Base-by-base conservation (phyloP, 2,797 vertebrate genomes). In the Acanthurus leucopareius region DNA sequence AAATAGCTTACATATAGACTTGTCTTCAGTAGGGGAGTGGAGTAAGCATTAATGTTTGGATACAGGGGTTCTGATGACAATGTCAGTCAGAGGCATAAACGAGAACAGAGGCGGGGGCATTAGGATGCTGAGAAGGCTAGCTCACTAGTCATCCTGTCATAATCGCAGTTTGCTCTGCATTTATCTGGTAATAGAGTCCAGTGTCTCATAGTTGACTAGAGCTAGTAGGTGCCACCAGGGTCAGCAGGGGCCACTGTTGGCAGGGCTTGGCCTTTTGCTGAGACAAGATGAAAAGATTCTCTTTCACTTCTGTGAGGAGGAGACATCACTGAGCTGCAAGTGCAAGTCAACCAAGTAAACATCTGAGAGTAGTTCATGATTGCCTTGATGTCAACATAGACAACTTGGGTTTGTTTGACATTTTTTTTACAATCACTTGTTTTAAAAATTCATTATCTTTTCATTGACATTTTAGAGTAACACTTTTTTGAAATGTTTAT, bases 271-370 rank as follows among this genome's bases (percentile, higher is more conserved):
- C 64, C 85, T 87, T 88, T 58, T 52, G 52, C 58, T 61, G 53
- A 77, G 74, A 66, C 64, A 48, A 5, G 8, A 63, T 89, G 69
- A 67, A 77, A 63, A 68, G 32, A 86, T 91, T 91, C 47, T 79
- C 76, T 93, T 92, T 92, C 90, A 86, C 73, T 79, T 65, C 79
- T 51, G 62, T 49, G 56, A 75, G 54, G 67, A 52, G 9, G 58
- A 65, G 75, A 58, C 5, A 14, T 25, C n/a, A 70, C 61, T 59
- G 35, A 52, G 44, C 56, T 56, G 52, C 40, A 48, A 57, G 25
- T 38, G 2, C 45, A 59, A 28, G 16, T 63, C 63, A 49, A 61
- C 32, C 38, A 68, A 20, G 56, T 71, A 28, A 62, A 28, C 44
- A 54, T 38, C 25, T n/a, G 51, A 3, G 2, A 67, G 28, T 9